Evolutionary conservation across 2,888 invertebrate species (phyloP).

Genomic region (Teinopalpus imperialis): DNA sequence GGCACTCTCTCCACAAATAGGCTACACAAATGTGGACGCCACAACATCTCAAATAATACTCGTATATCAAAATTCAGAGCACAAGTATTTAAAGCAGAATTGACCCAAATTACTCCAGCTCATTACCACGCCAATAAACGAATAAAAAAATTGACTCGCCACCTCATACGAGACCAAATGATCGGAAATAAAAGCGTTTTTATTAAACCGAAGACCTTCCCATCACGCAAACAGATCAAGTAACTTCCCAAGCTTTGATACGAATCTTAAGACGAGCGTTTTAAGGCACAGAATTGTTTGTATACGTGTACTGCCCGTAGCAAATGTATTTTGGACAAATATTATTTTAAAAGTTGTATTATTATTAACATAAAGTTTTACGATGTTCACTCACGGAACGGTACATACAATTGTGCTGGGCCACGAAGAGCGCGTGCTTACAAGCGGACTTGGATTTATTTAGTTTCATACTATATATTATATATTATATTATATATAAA

Average conservation of each 20-base stretch:
- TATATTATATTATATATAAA: too few relatives aligned
- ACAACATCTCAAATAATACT: too few relatives aligned
- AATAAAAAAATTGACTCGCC: slow-evolving; percentile 1
- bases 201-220: slow-evolving; percentile 13
- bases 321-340: background rate
- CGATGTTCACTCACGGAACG: slow-evolving; percentile 2
- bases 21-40: too few relatives aligned
- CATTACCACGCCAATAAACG: slow-evolving; percentile 5
- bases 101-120: slow-evolving; percentile 14
- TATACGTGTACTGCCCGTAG: background rate
- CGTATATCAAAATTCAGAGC: background rate
- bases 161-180: slow-evolving; percentile 1
- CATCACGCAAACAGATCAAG: background rate
- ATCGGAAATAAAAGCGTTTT: slow-evolving; percentile 12
- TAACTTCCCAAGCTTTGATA: background rate
- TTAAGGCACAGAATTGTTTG: slow-evolving; percentile 6
- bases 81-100: background rate
- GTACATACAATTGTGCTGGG: background rate
- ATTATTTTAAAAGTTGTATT: slow-evolving; percentile 17
- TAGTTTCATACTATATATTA: too few relatives aligned
- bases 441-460: background rate
- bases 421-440: background rate
- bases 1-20: too few relatives aligned
- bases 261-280: background rate
- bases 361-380: slow-evolving; percentile 18